phyloP scores from a whole-genome alignment of 2,888 invertebrate species.

The Scaptomyza polygonia region DNA sequence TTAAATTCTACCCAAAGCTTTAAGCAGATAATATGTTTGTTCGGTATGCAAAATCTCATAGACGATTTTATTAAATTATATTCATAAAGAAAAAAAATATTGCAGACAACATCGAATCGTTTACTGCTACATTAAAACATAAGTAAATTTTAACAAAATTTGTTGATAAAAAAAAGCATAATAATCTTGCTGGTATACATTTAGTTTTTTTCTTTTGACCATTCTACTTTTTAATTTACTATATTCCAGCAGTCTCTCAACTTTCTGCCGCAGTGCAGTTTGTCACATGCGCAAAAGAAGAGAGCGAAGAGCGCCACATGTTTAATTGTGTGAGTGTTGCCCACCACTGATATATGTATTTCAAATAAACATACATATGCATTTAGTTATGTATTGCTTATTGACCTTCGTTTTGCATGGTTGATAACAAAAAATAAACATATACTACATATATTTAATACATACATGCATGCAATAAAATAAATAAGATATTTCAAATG shows the following conservation, averaged over 20 bases:
- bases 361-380: too few relatives aligned
- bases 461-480: constrained; percentile 16
- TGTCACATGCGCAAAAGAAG: neutral
- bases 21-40: neutral
- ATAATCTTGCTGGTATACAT: neutral
- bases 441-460: constrained; percentile 6
- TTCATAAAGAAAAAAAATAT: neutral
- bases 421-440: constrained; percentile 3
- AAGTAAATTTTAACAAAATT: too few relatives aligned
- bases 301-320: too few relatives aligned
- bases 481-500: constrained; percentile 14
- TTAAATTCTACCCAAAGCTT: neutral
- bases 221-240: too few relatives aligned
- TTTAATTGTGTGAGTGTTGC: too few relatives aligned
- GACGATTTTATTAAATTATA: neutral
- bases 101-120: neutral
- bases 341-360: too few relatives aligned
- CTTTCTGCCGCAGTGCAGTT: neutral
- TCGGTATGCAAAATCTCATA: neutral
- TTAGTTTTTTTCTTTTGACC: neutral
- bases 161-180: too few relatives aligned
- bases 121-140: neutral
- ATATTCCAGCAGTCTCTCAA: too few relatives aligned
- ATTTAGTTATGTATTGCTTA: too few relatives aligned
- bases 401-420: neutral